These are phyloP conservation scores for Volucella bombylans DNA, from an alignment of 2,888 invertebrate species.

Conservation along the genomic window DNA sequence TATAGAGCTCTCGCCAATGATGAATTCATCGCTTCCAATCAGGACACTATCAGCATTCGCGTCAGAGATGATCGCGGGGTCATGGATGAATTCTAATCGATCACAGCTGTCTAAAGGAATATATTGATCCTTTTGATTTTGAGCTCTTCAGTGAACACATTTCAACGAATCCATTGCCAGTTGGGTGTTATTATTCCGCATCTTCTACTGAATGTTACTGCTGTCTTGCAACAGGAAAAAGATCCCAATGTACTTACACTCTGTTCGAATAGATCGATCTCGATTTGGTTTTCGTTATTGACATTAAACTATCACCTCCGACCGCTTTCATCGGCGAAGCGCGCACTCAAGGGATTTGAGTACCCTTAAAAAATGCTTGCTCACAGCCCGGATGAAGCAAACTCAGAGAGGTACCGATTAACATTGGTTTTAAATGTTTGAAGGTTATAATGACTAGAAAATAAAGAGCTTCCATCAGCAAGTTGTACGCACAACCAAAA, in stretches of 20 bases:
- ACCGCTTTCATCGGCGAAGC: constrained; percentile 62
- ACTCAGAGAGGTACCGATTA: too few species aligned
- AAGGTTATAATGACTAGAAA: too few species aligned
- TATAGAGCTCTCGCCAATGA: constrained; percentile 76
- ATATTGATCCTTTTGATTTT: constrained; percentile 96
- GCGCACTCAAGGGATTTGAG: too few species aligned
- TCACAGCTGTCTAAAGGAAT: constrained; percentile 88
- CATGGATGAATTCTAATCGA: constrained; percentile 85
- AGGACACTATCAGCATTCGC: constrained; percentile 86
- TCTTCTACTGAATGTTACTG: constrained; percentile 83
- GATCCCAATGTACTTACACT: constrained; percentile 90
- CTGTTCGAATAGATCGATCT: constrained; percentile 85
- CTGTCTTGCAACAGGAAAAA: constrained; percentile 83
- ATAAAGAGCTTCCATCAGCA: too few species aligned
- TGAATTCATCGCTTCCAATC: constrained; percentile 83
- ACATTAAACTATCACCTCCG: constrained; percentile 82
- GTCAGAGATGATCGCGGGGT: constrained; percentile 86
- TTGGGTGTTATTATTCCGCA: constrained; percentile 88
- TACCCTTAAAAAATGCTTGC: too few species aligned
- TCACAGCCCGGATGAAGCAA: too few species aligned
- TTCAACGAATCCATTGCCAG: constrained; percentile 87
- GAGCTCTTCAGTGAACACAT: constrained; percentile 94
- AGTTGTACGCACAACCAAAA: too few species aligned
- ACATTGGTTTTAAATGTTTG: too few species aligned
- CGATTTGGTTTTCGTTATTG: constrained; percentile 90